These are phyloP conservation scores for Enteromius trimaculatus DNA, from an alignment of 2,797 vertebrate species.

Conservation along the genomic window DNA sequence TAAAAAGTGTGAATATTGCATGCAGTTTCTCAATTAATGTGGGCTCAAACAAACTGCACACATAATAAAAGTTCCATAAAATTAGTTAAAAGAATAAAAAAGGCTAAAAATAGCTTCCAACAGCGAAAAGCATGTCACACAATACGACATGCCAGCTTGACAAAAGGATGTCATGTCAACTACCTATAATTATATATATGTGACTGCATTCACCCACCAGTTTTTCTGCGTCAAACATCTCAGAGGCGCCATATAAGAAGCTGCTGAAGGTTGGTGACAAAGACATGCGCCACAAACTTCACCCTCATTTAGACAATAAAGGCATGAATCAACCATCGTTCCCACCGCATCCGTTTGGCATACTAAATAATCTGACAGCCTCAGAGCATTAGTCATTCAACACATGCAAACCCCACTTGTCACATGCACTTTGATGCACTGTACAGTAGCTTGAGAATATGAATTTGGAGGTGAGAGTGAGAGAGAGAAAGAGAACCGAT, in stretches of 20 bases:
- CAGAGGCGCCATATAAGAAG: slow-evolving; percentile 2
- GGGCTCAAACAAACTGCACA: not conserved
- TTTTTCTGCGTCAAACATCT: slow-evolving; percentile 23
- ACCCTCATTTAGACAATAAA: slow-evolving; percentile 44
- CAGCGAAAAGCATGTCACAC: not conserved
- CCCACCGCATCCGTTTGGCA: slow-evolving; percentile 29
- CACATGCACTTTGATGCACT: slow-evolving; percentile 64
- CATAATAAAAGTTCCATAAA: not conserved
- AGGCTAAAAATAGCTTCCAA: slow-evolving; percentile 3
- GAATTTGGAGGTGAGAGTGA: slow-evolving; percentile 20
- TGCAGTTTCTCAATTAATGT: not conserved
- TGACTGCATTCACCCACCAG: slow-evolving; percentile 3
- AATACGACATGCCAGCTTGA: not conserved
- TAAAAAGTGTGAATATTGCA: not conserved
- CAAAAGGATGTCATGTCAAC: slow-evolving; percentile 7
- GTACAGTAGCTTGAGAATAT: slow-evolving; percentile 35
- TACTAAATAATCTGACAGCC: slow-evolving; percentile 47
- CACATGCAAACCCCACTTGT: slow-evolving; percentile 64
- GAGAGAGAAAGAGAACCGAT: slow-evolving; percentile 5
- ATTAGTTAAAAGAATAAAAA: not conserved
- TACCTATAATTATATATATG: slow-evolving; percentile 26
- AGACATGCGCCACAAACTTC: slow-evolving; percentile 17
- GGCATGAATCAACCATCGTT: slow-evolving; percentile 42
- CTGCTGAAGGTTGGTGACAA: slow-evolving; percentile 34
- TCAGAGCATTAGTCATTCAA: slow-evolving; percentile 64